phyloP scores from a whole-genome alignment of 2,888 invertebrate species.

The Ennomos quercinarius region DNA sequence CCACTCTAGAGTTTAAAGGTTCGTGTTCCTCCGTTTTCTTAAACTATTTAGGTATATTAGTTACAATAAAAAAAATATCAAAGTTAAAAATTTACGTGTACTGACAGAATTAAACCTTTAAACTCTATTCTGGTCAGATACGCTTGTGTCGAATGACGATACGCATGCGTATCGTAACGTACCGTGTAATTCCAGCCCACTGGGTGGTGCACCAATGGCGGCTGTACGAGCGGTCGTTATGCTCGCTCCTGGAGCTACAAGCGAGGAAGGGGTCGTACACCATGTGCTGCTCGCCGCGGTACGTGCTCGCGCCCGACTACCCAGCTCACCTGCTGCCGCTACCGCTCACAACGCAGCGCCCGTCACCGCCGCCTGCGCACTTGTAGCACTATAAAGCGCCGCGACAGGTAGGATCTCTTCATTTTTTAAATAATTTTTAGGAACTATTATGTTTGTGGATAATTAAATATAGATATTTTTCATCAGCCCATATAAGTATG shows the following conservation, averaged over 20 bases:
- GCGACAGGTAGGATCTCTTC: slow-evolving; percentile 51
- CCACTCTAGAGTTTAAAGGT: no score
- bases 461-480: no score
- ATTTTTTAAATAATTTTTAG: no score
- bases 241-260: slow-evolving; percentile 74
- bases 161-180: background rate
- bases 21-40: no score
- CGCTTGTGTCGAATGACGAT: no score
- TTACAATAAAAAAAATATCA: no score
- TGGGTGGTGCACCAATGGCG: slow-evolving; percentile 81
- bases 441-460: no score
- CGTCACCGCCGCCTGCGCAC: slow-evolving; percentile 79
- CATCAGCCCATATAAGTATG: no score
- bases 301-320: slow-evolving; percentile 76
- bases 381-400: slow-evolving; percentile 79
- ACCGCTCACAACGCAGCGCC: slow-evolving; percentile 70
- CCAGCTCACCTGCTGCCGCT: slow-evolving; percentile 68
- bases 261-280: slow-evolving; percentile 71
- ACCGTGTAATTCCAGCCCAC: slow-evolving; percentile 58
- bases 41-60: no score
- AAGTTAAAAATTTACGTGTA: no score
- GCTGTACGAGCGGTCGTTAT: slow-evolving; percentile 77
- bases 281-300: slow-evolving; percentile 75
- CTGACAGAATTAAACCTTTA: background rate
- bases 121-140: no score